These are phyloP conservation scores for Vespertilio murinus DNA, from an alignment of 2,797 vertebrate species.

Conservation along the genomic window DNA sequence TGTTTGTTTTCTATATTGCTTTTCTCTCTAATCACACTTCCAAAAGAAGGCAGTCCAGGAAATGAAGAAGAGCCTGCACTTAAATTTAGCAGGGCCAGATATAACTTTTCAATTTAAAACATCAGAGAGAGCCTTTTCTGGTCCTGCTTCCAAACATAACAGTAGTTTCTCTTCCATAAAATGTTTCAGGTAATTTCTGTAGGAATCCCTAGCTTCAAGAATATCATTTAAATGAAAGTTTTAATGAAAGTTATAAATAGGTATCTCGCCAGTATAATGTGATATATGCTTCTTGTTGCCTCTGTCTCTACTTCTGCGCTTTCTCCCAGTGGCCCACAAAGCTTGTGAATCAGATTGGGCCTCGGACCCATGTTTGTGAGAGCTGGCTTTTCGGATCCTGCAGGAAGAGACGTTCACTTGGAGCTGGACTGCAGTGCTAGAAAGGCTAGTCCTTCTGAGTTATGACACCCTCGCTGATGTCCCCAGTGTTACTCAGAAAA, in stretches of 20 bases:
- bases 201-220: neutral
- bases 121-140: constrained; percentile 1
- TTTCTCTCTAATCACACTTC: constrained; percentile 35
- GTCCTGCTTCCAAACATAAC: neutral
- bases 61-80: neutral
- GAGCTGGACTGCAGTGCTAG: neutral
- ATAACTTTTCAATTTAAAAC: neutral
- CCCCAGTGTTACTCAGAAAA: neutral
- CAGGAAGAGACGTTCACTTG: neutral
- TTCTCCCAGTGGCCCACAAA: neutral
- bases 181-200: neutral
- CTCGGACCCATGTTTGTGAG: neutral
- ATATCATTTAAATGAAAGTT: constrained; percentile 14
- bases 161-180: constrained; percentile 19
- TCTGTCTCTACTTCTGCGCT: neutral
- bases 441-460: neutral
- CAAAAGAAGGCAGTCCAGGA: neutral
- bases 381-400: neutral
- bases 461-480: neutral
- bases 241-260: constrained; percentile 6
- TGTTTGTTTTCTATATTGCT: constrained; percentile 15
- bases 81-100: neutral
- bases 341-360: neutral
- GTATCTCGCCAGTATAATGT: neutral
- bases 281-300: neutral